These are phyloP conservation scores for Gibbula magus DNA, from an alignment of 2,888 invertebrate genomes.

Conservation along the genomic window DNA sequence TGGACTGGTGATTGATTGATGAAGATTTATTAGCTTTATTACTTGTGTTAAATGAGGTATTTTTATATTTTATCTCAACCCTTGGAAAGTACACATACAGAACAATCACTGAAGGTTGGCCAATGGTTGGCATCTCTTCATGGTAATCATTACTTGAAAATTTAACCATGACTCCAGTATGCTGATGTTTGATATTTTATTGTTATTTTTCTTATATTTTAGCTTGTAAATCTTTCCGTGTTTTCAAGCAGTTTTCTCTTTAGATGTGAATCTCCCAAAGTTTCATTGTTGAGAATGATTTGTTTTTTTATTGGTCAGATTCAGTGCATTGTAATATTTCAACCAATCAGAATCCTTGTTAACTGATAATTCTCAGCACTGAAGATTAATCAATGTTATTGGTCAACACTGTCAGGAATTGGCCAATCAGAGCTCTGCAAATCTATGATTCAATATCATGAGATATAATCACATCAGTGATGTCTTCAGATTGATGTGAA, in stretches of 20 bases:
- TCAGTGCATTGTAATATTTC: not conserved
- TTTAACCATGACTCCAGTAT: not conserved
- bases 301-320: not conserved
- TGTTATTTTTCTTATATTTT: not conserved
- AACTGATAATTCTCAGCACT: slow-evolving; percentile 14
- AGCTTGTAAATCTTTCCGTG: slow-evolving; percentile 1
- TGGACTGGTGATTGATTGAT: too few relatives aligned
- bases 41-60: too few relatives aligned
- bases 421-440: too few relatives aligned
- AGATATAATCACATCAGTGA: too few relatives aligned
- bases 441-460: too few relatives aligned
- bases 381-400: slow-evolving; percentile 21
- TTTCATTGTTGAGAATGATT: not conserved
- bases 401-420: not conserved
- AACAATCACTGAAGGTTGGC: too few relatives aligned
- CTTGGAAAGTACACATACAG: too few relatives aligned
- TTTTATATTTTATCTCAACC: too few relatives aligned
- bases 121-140: too few relatives aligned
- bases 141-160: too few relatives aligned
- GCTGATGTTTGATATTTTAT: not conserved
- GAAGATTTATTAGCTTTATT: too few relatives aligned
- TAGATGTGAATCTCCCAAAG: slow-evolving; percentile 9
- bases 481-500: too few relatives aligned
- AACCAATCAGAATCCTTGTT: not conserved
- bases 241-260: not conserved